A percentile compares a stretch with the other conserved stretches of the same genome.
These are phyloP conservation scores for Heliconius cydno DNA, from an alignment of 2,888 invertebrate species.

Conservation along the genomic window DNA sequence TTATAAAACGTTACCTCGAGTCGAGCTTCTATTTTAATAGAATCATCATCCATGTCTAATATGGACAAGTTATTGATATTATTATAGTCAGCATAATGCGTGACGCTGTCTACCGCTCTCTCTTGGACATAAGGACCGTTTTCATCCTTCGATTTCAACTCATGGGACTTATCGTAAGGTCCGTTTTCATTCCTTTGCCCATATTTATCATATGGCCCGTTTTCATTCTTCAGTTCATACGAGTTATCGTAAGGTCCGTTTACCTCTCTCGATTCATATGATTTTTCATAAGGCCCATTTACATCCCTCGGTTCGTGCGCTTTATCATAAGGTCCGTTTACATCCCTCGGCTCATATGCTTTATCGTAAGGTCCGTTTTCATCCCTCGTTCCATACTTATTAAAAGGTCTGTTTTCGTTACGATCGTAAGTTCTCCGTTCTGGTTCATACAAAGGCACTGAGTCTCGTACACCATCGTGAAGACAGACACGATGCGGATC, in stretches of 20 bases:
- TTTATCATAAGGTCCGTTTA: slow-evolving; percentile 18
- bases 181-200: neutral
- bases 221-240: neutral
- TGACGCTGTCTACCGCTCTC: slow-evolving; percentile 4
- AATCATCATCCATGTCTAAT: slow-evolving; percentile 79
- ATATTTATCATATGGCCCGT: neutral
- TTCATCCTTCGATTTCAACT: slow-evolving; percentile 6
- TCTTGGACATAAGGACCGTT: slow-evolving; percentile 20
- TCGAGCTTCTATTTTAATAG: slow-evolving; percentile 74
- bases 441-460: neutral
- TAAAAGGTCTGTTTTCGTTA: slow-evolving; percentile 3
- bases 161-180: neutral
- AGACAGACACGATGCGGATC: slow-evolving; percentile 19
- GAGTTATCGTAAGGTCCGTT: slow-evolving; percentile 10
- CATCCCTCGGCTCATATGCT: slow-evolving; percentile 1
- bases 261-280: neutral
- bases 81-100: slow-evolving; percentile 50
- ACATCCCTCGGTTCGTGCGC: neutral
- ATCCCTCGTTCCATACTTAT: slow-evolving; percentile 8
- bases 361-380: neutral
- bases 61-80: slow-evolving; percentile 73
- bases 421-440: slow-evolving; percentile 9
- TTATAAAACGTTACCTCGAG: slow-evolving; percentile 59
- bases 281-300: neutral
- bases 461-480: slow-evolving; percentile 4